Evolutionary conservation across 1,140 invertebrate genomes (phyloP), one percentile per base, ranked within the genome.

Genomic region (Anastrepha ludens): DNA sequence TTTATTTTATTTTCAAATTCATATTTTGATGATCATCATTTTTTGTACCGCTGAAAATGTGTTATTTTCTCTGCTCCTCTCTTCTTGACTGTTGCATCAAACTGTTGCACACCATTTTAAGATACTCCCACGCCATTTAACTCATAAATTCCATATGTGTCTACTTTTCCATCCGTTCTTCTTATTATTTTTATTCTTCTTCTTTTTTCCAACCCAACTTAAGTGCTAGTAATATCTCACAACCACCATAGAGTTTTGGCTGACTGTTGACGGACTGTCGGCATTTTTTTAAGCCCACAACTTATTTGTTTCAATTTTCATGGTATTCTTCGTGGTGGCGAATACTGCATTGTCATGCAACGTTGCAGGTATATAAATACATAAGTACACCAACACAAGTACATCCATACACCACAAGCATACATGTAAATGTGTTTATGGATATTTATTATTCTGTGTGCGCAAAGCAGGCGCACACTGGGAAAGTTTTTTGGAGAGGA

Each of bases 291-390:
- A 44, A 44, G 41, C 41, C 11, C 41, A 17, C 67, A 74, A 74
- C 41, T 74, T 39, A 74, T 74, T 29, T 41, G 67, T 39, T 17
- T 41, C 67, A 74, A 74, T 74, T 74, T 74, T 39, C 39, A 47
- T 74, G 67, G 44, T 44, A 47, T 74, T 4, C 67, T 44, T 15
- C 41, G 39, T 44, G 41, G 39, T 41, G 11, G 67, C 67, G 67
- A 3, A 74, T 17, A 44, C 15, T 74, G 41, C 67, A 74, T 74
- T 74, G 67, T 74, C 67, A 74, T 74, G 67, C 67, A 74, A 74
- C 67, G 67, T 74, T 74, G 67, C 67, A 67, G 29, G 64, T 20
- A 67, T 29, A 29, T 20, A 67, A 7, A 67, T 11, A 67, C 20
- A 7, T 65, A 65, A 0, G 29, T 58, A 58, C 13, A 58, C 7